Evolutionary conservation across 1,140 invertebrate species (phyloP), one percentile per base, ranked within the genome.

Genomic region (Limonius californicus): DNA sequence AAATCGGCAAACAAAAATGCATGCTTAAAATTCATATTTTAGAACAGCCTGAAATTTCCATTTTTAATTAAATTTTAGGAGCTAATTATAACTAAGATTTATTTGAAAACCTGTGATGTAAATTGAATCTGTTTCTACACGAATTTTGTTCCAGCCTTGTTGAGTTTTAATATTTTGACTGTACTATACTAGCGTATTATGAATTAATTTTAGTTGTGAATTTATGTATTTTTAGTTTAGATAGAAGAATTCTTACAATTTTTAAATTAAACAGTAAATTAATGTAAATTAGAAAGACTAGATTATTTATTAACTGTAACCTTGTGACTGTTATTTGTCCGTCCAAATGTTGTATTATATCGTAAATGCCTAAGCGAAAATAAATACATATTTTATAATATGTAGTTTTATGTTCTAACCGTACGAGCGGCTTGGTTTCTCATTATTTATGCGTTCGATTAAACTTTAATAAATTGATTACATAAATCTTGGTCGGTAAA

Each of bases 381-480:
- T 32, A 32, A 32, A 32, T 11, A 32, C 4, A 32, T 32, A 32
- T 32, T 32, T 32, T 32, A 32, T 32, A 32, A 32, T 6, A n/a
- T n/a, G n/a, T n/a, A n/a, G n/a, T n/a, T n/a, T n/a, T n/a, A n/a
- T n/a, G n/a, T n/a, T n/a, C n/a, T n/a, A n/a, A n/a, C n/a, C n/a
- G n/a, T n/a, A n/a, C n/a, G n/a, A n/a, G n/a, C n/a, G 27, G 11
- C 27, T 32, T 32, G 27, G 11, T 32, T 32, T 6, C 27, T 32
- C 27, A 11, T 32, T 32, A 32, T 32, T 32, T 32, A 32, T 32
- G 4, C 27, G 11, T 32, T 32, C 27, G 11, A 32, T 32, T 32
- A 32, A 32, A 32, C 35, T 56, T 30, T 56, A 58, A 58, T 16
- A 57, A 21, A 57, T 15, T 21, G 35, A 27, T n/a, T 18, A 20